These are phyloP conservation scores for Ypsolopha sequella DNA, from an alignment of 2,888 invertebrate species.

Conservation along the genomic window DNA sequence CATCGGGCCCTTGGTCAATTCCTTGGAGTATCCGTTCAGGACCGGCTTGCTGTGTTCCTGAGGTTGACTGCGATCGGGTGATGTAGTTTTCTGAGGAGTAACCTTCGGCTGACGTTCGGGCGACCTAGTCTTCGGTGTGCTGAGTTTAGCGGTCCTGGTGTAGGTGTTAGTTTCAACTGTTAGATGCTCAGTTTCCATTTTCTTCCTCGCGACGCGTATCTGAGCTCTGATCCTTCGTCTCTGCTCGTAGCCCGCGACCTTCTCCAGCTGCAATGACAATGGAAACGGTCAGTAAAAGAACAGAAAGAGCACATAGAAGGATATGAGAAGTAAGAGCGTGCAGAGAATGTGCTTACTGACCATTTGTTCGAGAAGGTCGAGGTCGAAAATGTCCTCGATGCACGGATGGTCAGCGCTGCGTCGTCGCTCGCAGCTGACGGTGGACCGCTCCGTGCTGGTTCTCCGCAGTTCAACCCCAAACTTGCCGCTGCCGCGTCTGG, in stretches of 20 bases:
- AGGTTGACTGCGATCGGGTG: slow-evolving; percentile 13
- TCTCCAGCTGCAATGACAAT: slow-evolving; percentile 75
- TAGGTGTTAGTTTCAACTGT: slow-evolving; percentile 20
- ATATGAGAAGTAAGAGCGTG: slow-evolving; percentile 16
- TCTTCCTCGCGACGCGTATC: slow-evolving; percentile 78
- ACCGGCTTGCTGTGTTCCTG: slow-evolving; percentile 21
- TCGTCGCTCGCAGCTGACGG: slow-evolving; percentile 53
- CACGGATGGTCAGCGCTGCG: slow-evolving; percentile 50
- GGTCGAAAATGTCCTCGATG: slow-evolving; percentile 80
- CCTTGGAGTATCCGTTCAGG: slow-evolving; percentile 29
- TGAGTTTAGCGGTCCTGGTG: slow-evolving; percentile 28
- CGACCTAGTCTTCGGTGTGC: slow-evolving; percentile 17
- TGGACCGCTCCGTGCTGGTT: slow-evolving; percentile 65
- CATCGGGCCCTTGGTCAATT: slow-evolving; percentile 15
- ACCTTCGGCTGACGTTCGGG: slow-evolving; percentile 11
- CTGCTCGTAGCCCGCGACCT: slow-evolving; percentile 82
- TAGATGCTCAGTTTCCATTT: slow-evolving; percentile 45
- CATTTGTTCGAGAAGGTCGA: slow-evolving; percentile 78
- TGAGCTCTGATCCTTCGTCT: slow-evolving; percentile 82
- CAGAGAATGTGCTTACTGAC: slow-evolving; percentile 45
- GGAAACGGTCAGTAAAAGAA: slow-evolving; percentile 21
- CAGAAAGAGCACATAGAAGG: slow-evolving; percentile 16
- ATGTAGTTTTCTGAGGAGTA: slow-evolving; percentile 7
- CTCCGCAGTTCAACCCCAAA: slow-evolving; percentile 77
- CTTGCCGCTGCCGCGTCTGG: slow-evolving; percentile 69